A percentile compares a stretch with the other conserved stretches of the same genome.
Evolutionary conservation across 2,888 invertebrate genomes (phyloP).

Genomic region (Piscicola geometra): DNA sequence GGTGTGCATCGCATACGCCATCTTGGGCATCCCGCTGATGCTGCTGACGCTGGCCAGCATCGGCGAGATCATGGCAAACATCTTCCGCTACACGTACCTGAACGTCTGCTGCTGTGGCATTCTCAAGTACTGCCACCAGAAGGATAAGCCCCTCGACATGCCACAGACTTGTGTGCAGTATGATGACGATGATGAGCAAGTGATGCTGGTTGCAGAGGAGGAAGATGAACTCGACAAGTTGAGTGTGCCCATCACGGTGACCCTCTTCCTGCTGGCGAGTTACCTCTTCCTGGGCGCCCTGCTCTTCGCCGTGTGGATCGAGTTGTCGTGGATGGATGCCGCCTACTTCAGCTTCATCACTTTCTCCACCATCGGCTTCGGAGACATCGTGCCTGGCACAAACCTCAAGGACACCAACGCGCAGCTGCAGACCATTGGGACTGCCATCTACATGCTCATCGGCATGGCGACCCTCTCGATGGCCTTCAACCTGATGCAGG

Average conservation of each 20-base stretch:
- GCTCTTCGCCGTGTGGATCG: slow-evolving; percentile 54
- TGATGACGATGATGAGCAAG: slow-evolving; percentile 31
- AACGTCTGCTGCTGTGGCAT: slow-evolving; percentile 52
- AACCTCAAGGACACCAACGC: slow-evolving; percentile 18
- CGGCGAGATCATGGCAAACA: slow-evolving; percentile 59
- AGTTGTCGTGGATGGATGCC: slow-evolving; percentile 49
- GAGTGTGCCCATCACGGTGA: slow-evolving; percentile 54
- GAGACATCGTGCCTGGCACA: slow-evolving; percentile 47
- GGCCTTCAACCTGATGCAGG: slow-evolving; percentile 56
- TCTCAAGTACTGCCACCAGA: slow-evolving; percentile 33
- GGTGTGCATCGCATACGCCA: slow-evolving; percentile 56
- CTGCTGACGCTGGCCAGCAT: slow-evolving; percentile 59
- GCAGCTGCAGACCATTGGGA: slow-evolving; percentile 51
- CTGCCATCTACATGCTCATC: slow-evolving; percentile 53
- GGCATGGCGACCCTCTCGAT: slow-evolving; percentile 57
- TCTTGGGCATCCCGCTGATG: slow-evolving; percentile 59
- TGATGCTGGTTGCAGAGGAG: slow-evolving; percentile 49
- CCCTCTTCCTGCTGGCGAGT: slow-evolving; percentile 52
- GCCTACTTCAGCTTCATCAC: slow-evolving; percentile 56
- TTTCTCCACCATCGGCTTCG: slow-evolving; percentile 55
- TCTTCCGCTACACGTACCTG: slow-evolving; percentile 43
- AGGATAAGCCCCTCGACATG: not conserved
- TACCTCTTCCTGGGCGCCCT: slow-evolving; percentile 54
- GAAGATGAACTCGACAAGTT: slow-evolving; percentile 53
- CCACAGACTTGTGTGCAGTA: slow-evolving; percentile 35